These are phyloP conservation scores for Palythoa grandis DNA, from an alignment of 92 coral and sea anemone genomes.

Conservation along the genomic window DNA sequence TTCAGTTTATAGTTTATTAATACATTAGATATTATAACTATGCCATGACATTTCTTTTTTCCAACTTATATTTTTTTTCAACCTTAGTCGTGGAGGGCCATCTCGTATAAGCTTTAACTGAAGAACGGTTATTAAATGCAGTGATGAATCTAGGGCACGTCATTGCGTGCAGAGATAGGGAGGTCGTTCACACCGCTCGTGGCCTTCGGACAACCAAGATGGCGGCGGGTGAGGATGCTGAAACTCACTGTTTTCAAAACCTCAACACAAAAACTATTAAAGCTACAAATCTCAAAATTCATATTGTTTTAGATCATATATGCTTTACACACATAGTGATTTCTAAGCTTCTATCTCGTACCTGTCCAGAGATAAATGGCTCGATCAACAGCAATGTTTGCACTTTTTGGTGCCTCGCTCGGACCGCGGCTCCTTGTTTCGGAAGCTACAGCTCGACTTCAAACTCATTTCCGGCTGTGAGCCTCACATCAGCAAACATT, in stretches of 20 bases:
- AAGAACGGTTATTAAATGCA: too few relatives aligned
- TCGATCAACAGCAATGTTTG: neutral
- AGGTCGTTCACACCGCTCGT: neutral
- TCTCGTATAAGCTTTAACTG: too few relatives aligned
- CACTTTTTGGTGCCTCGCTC: neutral
- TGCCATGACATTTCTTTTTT: too few relatives aligned
- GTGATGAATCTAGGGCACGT: too few relatives aligned
- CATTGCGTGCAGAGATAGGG: too few relatives aligned
- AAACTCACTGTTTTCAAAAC: neutral
- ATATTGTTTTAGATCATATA: too few relatives aligned
- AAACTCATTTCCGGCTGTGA: conserved; percentile 6
- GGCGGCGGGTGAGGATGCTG: neutral
- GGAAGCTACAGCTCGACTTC: neutral
- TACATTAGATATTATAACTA: too few relatives aligned
- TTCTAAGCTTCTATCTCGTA: neutral
- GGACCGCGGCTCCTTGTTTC: neutral
- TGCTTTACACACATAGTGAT: too few relatives aligned
- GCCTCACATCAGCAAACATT: conserved; percentile 15
- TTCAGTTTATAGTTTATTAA: too few relatives aligned
- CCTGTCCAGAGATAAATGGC: neutral
- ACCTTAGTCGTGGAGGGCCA: too few relatives aligned
- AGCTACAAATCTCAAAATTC: too few relatives aligned
- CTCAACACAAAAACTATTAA: neutral
- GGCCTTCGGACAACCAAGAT: conserved; percentile 4
- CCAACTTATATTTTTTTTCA: too few relatives aligned